These are phyloP conservation scores for Balaenoptera acutorostrata DNA, from an alignment of 2,113 vertebrate genomes.

Conservation along the genomic window DNA sequence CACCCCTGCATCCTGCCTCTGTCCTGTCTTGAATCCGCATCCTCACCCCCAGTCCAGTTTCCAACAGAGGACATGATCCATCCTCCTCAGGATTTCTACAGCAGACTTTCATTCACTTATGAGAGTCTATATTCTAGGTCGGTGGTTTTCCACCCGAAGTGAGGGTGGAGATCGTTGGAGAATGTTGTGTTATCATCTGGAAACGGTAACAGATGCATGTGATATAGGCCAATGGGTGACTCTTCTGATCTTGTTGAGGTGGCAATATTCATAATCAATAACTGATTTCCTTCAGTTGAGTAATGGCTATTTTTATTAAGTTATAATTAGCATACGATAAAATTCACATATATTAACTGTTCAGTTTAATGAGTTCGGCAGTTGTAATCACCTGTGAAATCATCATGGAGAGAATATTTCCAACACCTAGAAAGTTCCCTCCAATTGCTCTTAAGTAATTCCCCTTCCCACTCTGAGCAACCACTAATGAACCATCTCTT, in stretches of 20 bases:
- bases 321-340: background rate
- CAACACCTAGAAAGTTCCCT: background rate
- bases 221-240: background rate
- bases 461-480: background rate
- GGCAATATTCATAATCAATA: background rate
- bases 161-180: background rate
- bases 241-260: background rate
- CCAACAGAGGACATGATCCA: rapidly evolving
- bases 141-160: background rate
- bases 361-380: background rate
- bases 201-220: rapidly evolving
- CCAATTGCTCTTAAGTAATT: rapidly evolving
- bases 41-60: background rate
- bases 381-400: background rate
- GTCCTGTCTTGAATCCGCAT: rapidly evolving
- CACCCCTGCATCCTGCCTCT: background rate
- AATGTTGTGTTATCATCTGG: too few relatives aligned
- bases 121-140: background rate
- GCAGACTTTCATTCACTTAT: background rate
- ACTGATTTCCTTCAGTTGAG: background rate
- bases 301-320: background rate
- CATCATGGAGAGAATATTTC: background rate
- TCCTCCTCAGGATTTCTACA: too few relatives aligned
- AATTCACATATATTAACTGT: background rate
- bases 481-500: background rate